A percentile compares a stretch with the other conserved stretches of the same genome.
phyloP scores from a whole-genome alignment of 2,797 vertebrate genomes.

The Eremophila alpestris region DNA sequence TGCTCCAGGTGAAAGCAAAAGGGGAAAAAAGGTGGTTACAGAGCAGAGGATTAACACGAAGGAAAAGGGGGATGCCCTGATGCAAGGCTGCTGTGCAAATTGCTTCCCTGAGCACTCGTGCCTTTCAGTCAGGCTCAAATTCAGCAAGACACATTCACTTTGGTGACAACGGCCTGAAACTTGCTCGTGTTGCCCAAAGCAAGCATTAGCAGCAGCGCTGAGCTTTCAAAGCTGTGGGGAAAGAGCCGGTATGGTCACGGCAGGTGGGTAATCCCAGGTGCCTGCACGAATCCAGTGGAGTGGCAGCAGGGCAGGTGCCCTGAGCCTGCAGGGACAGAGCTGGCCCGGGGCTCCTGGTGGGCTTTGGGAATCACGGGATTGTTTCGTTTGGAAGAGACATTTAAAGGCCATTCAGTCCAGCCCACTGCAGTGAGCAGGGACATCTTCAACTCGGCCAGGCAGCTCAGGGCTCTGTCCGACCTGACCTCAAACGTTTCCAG shows the following conservation, averaged over 20 bases:
- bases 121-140: conserved; percentile 11
- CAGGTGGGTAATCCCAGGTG: not conserved
- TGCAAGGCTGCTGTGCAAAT: not conserved
- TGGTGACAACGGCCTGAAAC: not conserved
- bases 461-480: not conserved
- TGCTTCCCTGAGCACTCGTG: not conserved
- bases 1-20: not conserved
- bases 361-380: not conserved
- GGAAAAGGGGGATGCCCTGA: not conserved
- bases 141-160: not conserved
- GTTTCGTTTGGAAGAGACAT: not conserved
- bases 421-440: not conserved
- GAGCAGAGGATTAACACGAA: conserved; percentile 12
- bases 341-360: not conserved
- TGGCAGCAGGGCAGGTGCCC: not conserved
- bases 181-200: not conserved
- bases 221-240: not conserved
- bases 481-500: not conserved
- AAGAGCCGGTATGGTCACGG: not conserved
- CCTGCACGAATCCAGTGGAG: fast-evolving
- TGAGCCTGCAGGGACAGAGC: not conserved
- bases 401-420: not conserved
- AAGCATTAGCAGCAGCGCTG: not conserved
- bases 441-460: not conserved
- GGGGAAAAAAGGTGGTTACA: not conserved